Conservation (phyloP, 2,797 vertebrate genomes). For the Leuciscus waleckii region DNA sequence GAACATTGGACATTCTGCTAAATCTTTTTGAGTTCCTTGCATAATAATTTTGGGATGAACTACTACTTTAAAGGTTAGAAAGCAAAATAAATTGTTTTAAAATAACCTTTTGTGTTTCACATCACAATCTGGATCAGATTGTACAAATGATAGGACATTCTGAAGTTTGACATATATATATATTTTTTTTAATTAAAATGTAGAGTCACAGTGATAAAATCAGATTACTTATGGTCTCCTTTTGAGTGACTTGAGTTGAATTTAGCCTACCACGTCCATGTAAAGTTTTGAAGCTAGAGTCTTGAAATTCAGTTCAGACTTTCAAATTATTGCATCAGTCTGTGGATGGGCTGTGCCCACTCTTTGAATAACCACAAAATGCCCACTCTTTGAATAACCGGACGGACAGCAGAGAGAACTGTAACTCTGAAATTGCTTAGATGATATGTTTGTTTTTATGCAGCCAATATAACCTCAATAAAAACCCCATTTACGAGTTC, state of each 20-base stretch:
- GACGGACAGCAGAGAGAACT: background rate
- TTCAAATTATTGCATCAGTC: slow-evolving; percentile 30
- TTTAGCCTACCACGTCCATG: background rate
- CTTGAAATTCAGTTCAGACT: slow-evolving; percentile 22
- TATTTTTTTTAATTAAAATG: background rate
- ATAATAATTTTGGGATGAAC: background rate
- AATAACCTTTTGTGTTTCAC: background rate
- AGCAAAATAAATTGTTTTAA: background rate
- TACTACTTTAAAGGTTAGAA: background rate
- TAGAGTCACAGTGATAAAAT: background rate
- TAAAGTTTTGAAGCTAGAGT: background rate
- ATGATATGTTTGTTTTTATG: background rate
- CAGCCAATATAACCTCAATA: slow-evolving; percentile 1
- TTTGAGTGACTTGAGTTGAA: slow-evolving; percentile 3
- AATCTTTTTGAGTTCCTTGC: background rate
- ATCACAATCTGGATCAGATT: background rate
- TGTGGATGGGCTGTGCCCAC: slow-evolving; percentile 3
- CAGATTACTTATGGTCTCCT: background rate
- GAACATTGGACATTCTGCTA: background rate
- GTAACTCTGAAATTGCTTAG: background rate
- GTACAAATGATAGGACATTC: background rate
- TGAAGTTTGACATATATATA: background rate
- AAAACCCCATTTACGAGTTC: background rate
- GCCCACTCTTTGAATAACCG: background rate
- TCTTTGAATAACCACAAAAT: background rate